Base-by-base conservation (phyloP, 1,140 invertebrate genomes). In the Halyomorpha halys region DNA sequence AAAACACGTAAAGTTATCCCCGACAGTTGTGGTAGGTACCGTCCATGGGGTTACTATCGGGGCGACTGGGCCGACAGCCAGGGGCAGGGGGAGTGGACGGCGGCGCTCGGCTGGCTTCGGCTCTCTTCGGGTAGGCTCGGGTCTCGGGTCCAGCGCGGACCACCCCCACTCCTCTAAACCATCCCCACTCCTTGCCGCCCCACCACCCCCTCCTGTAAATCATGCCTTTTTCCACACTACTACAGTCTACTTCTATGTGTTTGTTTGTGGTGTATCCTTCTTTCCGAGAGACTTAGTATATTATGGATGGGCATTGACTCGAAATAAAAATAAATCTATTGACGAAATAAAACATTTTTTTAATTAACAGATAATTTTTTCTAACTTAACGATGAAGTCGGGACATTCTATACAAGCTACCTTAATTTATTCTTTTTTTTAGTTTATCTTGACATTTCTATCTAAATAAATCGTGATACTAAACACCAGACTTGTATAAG, bases 1-100 rank as follows among this genome's bases (percentile, higher is more conserved):
- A 39, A 39, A 39, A 39, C 34, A 39, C 53, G 53, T 56, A 56
- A 56, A 16, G 53, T 19, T 30, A 30, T 27, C n/a, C 25, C n/a
- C 23, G 56, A 27, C 56, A n/a, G 56, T 18, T 23, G 56, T 59
- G 56, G n/a, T 27, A 25, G 49, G 18, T 25, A 25, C 18, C 18
- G 49, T 53, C 49, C 49, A 39, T 39, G 34, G 34, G 34, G 67
- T 59, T 25, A 44, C 39, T 39, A 21, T 65, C 65, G 64, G 56
- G 54, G 15, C 34, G 44, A 53, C 21, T 34, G 62, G 18, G 51
- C 64, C 30, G 47, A 25, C 65, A 34, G 59, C 27, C 63, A 34
- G 30, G 49, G 49, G 62, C 63, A 45, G 62, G 49, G 27, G 16
- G 34, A 59, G 44, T 44, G 54, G 51, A 34, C 18, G 21, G 49